Evolutionary conservation across 2,888 invertebrate genomes (phyloP).

Genomic region (Amphipyra tragopoginis): DNA sequence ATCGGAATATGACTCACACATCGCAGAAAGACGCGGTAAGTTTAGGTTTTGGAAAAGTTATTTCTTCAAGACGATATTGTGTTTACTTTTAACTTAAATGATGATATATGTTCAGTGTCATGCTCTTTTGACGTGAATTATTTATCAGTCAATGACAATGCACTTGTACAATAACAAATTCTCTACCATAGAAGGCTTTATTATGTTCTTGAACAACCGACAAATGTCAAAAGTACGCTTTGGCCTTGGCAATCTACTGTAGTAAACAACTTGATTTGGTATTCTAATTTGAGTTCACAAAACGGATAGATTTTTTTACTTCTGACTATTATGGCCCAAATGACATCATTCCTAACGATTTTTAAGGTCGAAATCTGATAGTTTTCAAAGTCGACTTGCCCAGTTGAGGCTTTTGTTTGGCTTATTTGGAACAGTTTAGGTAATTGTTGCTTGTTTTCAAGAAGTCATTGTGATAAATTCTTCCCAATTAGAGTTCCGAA

Average conservation of each 20-base stretch:
- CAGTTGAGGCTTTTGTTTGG: slow-evolving; percentile 3
- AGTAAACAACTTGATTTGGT: slow-evolving; percentile 72
- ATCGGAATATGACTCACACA: slow-evolving; percentile 96
- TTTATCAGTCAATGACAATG: slow-evolving; percentile 1
- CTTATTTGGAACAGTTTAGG: slow-evolving; percentile 14
- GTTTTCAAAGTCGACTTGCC: slow-evolving; percentile 11
- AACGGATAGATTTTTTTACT: slow-evolving; percentile 40
- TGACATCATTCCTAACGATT: slow-evolving; percentile 56
- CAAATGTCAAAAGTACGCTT: slow-evolving; percentile 67
- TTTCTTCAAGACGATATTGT: background rate
- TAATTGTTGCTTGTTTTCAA: slow-evolving; percentile 20
- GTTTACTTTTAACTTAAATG: background rate
- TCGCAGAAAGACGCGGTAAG: slow-evolving; percentile 95
- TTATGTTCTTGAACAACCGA: slow-evolving; percentile 53
- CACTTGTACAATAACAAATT: slow-evolving; percentile 6
- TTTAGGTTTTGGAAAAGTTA: slow-evolving; percentile 18
- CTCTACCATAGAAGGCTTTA: slow-evolving; percentile 1
- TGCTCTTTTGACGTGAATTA: background rate
- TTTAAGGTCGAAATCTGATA: slow-evolving; percentile 5
- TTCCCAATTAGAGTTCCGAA: background rate
- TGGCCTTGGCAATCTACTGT: slow-evolving; percentile 68
- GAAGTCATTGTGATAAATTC: slow-evolving; percentile 16
- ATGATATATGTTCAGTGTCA: background rate
- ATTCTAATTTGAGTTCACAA: slow-evolving; percentile 63
- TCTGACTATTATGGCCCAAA: slow-evolving; percentile 24